phyloP scores from a whole-genome alignment of 2,113 vertebrate genomes.

The Pseudolaguvia tuberculata region DNA sequence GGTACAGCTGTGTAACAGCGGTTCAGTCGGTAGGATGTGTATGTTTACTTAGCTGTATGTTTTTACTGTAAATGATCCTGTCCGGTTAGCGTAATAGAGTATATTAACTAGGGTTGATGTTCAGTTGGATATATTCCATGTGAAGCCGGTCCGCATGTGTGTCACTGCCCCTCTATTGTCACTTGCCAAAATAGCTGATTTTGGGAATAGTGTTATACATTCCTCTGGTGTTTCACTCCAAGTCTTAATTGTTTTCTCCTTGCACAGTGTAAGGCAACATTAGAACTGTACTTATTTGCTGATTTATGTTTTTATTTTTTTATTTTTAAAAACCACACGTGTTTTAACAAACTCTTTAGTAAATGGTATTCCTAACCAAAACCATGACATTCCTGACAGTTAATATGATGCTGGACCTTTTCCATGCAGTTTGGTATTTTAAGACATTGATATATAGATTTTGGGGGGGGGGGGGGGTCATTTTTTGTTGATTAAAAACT shows the following conservation, averaged over 20 bases:
- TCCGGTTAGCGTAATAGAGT: neutral
- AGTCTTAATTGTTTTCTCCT: constrained; percentile 24
- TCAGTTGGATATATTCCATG: neutral
- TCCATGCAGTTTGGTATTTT: constrained; percentile 13
- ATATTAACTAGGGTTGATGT: neutral
- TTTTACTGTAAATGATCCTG: neutral
- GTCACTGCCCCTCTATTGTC: constrained; percentile 5
- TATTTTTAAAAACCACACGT: neutral
- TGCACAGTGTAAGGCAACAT: constrained; percentile 12
- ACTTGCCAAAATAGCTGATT: constrained; percentile 9
- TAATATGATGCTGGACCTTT: constrained; percentile 35
- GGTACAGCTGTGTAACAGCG: neutral
- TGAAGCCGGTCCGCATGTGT: neutral
- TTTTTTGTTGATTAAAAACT: neutral
- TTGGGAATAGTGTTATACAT: constrained; percentile 25
- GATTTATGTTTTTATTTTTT: too few relatives aligned
- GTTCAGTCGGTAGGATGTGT: neutral
- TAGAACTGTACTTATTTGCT: neutral
- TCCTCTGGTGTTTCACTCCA: neutral
- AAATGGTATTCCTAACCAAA: constrained; percentile 11
- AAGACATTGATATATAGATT: constrained; percentile 25
- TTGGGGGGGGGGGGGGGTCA: constrained; percentile 9
- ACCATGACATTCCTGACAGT: constrained; percentile 30
- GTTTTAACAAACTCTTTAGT: neutral
- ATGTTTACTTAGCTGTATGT: neutral